phyloP scores from a whole-genome alignment of 2,888 invertebrate genomes.

The Ametastegia equiseti region DNA sequence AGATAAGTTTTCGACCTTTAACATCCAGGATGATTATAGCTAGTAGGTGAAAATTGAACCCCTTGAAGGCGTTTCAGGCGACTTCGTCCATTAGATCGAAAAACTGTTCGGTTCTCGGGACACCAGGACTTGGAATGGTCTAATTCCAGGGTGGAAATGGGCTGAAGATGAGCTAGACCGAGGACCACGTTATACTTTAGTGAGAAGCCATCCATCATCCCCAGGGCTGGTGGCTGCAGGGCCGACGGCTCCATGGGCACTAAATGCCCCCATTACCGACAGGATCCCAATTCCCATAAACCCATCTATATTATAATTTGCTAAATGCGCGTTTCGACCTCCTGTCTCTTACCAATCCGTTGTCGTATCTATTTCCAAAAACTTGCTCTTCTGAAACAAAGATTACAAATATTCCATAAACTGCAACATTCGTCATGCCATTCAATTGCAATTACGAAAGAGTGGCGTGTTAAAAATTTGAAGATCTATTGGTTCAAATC shows the following conservation, averaged over 20 bases:
- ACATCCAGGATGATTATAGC: conserved; percentile 6
- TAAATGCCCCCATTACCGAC: conserved; percentile 47
- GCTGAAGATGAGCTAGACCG: conserved; percentile 42
- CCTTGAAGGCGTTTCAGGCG: not conserved
- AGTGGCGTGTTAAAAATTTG: too few relatives aligned
- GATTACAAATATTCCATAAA: not conserved
- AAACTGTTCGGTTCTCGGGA: conserved; percentile 24
- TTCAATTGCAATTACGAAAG: too few relatives aligned
- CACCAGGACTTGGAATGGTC: conserved; percentile 1
- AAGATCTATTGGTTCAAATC: too few relatives aligned
- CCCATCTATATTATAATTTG: conserved; percentile 48
- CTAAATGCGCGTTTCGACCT: conserved; percentile 35
- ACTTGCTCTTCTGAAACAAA: not conserved
- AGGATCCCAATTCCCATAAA: conserved; percentile 45
- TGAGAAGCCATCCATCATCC: conserved; percentile 45
- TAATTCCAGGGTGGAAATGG: conserved; percentile 47
- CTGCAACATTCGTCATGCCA: too few relatives aligned
- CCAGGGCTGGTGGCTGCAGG: conserved; percentile 35
- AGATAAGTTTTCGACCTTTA: not conserved
- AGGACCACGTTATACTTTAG: conserved; percentile 16
- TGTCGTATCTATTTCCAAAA: not conserved
- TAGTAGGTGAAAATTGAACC: not conserved
- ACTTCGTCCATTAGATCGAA: not conserved
- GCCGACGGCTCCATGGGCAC: conserved; percentile 41
- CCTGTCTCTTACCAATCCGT: not conserved